phyloP scores from a whole-genome alignment of 2,797 vertebrate species.

The Takifugu ocellatus region DNA sequence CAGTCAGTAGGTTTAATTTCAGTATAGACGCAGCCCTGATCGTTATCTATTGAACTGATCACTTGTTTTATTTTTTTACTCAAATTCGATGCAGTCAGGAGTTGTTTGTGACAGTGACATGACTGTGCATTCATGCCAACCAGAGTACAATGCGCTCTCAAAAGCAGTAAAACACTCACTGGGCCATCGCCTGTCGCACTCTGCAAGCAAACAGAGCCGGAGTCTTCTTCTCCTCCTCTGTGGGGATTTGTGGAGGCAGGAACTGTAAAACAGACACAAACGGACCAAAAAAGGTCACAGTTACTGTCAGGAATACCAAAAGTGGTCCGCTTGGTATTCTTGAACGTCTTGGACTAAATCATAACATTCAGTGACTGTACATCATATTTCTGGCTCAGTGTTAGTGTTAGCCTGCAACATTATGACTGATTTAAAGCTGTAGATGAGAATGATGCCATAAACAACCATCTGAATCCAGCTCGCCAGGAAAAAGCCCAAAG shows the following conservation, averaged over 20 bases:
- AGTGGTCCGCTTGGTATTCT: neutral
- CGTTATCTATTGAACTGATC: too few relatives aligned
- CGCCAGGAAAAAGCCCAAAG: too few relatives aligned
- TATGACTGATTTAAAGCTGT: too few relatives aligned
- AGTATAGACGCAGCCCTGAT: neutral
- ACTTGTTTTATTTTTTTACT: neutral
- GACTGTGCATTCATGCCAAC: neutral
- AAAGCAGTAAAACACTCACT: constrained; percentile 72
- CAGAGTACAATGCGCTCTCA: neutral
- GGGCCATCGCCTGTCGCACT: constrained; percentile 87
- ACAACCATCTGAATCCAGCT: too few relatives aligned
- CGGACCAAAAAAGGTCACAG: constrained; percentile 7
- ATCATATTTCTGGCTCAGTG: too few relatives aligned
- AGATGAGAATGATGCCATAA: too few relatives aligned
- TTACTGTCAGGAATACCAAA: neutral
- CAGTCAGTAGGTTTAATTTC: neutral
- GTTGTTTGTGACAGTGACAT: neutral
- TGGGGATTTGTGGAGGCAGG: constrained; percentile 85
- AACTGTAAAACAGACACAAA: constrained; percentile 74
- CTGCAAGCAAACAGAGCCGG: constrained; percentile 81
- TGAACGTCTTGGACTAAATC: too few relatives aligned
- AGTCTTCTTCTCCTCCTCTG: constrained; percentile 85
- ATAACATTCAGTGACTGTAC: too few relatives aligned
- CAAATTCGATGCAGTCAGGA: neutral
- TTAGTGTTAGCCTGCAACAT: too few relatives aligned